Percentiles rank a stretch among this genome's conserved stretches.
phyloP scores from a whole-genome alignment of 2,797 vertebrate species.

The Gila robusta region DNA sequence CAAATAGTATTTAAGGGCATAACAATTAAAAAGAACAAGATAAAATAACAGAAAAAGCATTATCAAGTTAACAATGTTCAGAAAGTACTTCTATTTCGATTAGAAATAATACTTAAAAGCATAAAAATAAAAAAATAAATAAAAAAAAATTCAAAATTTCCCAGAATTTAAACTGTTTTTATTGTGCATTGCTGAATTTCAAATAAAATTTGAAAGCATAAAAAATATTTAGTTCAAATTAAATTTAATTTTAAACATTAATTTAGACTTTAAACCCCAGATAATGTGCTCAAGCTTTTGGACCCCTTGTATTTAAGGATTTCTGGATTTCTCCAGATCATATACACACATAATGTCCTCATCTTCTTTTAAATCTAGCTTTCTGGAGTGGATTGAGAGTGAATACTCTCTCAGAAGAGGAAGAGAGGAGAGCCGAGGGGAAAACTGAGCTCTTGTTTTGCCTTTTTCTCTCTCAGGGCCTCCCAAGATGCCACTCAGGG shows the following conservation, averaged over 20 bases:
- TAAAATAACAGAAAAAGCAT: not conserved
- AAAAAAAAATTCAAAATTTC: too few relatives aligned
- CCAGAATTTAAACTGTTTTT: not conserved
- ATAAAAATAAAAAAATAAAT: not conserved
- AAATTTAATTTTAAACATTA: not conserved
- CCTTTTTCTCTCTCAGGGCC: constrained; percentile 60
- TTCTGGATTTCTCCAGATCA: not conserved
- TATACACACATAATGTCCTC: not conserved
- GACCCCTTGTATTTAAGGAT: not conserved
- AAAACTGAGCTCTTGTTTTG: constrained; percentile 57
- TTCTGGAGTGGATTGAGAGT: constrained; percentile 24
- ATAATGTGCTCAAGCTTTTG: not conserved
- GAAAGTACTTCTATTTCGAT: not conserved
- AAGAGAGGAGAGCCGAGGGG: constrained; percentile 42
- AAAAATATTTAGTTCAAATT: not conserved
- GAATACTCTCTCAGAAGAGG: constrained; percentile 36
- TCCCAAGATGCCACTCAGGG: constrained; percentile 65
- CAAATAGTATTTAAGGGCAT: not conserved
- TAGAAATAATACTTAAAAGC: not conserved
- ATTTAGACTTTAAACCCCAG: not conserved
- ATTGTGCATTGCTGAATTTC: not conserved
- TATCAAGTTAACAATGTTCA: not conserved
- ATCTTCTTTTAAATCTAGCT: constrained; percentile 33
- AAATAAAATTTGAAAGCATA: not conserved
- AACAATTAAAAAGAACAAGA: not conserved